These are phyloP conservation scores for Cochlearius cochlearius DNA, from an alignment of 2,113 vertebrate genomes.

Conservation along the genomic window DNA sequence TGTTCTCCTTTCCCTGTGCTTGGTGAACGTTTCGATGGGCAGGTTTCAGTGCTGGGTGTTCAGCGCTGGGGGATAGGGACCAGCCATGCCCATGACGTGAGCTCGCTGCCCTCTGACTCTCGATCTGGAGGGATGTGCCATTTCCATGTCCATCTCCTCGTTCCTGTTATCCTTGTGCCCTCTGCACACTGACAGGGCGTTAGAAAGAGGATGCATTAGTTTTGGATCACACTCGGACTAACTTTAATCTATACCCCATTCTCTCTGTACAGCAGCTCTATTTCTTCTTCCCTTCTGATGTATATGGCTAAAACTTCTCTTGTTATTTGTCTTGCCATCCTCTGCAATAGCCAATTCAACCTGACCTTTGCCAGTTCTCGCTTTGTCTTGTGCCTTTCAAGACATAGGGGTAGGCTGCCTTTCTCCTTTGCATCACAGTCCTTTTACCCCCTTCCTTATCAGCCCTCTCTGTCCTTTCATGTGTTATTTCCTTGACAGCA, in stretches of 20 bases:
- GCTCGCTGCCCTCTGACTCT: background rate
- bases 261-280: background rate
- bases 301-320: background rate
- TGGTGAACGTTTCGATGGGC: background rate
- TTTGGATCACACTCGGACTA: background rate
- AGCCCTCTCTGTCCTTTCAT: background rate
- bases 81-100: background rate
- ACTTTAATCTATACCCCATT: background rate
- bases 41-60: background rate
- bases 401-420: background rate
- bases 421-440: background rate
- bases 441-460: background rate
- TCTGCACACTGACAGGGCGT: background rate
- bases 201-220: background rate
- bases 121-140: background rate
- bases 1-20: background rate
- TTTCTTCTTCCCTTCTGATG: background rate
- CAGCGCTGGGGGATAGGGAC: background rate
- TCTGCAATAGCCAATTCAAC: background rate
- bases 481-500: background rate
- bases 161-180: background rate
- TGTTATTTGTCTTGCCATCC: background rate
- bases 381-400: conserved; percentile 31
- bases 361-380: conserved; percentile 12
- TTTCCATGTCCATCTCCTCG: background rate